Evolutionary conservation across 2,113 vertebrate species (phyloP), one percentile per base, ranked within the genome.

Genomic region (Eolophus roseicapilla): DNA sequence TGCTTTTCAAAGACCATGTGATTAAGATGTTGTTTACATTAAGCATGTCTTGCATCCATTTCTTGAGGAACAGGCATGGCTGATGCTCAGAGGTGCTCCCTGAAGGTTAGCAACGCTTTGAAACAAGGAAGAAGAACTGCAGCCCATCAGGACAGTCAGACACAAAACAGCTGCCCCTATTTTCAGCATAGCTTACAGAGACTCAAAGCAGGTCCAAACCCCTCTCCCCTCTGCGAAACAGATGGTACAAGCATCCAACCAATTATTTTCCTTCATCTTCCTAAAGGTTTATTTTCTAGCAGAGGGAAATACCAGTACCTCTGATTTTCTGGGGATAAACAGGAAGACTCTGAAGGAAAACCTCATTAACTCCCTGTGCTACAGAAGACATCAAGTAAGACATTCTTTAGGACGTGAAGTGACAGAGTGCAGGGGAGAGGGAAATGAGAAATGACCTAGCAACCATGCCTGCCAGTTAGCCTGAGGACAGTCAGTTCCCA

Each of bases 381-480:
- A 43, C 18, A 76, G 67, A 86, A 79, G 84, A 85, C 89, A 92
- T 82, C 44, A 86, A 84, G 19, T 65, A 82, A 89, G 75, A 88
- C 44, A 73, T 80, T 86, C 67, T 86, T 79, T 37, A 70, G 87
- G 75, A 94, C 82, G 25, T 39, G 46, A 96, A 93, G 67, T 85
- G 91, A 93, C 91, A 95, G 74, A 17, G 52, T 52, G 49, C 0
- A 1, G 13, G 19, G 53, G 7, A 88, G 63, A 92, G 28, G 41
- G 46, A 86, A 94, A 92, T 57, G 46, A 94, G 63, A 85, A 46
- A 59, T 70, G 90, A 96, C 82, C 87, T 55, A 82, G 85, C 71
- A 87, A 44, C 82, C 67, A 33, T 63, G 64, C 46, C 78, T 90
- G 78, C 59, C 92, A 93, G 81, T 82, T 95, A 91, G 44, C 59